Evolutionary conservation across 2,888 invertebrate species (phyloP), one percentile per base, ranked within the genome.

Genomic region (Hypselothyrea guttata): DNA sequence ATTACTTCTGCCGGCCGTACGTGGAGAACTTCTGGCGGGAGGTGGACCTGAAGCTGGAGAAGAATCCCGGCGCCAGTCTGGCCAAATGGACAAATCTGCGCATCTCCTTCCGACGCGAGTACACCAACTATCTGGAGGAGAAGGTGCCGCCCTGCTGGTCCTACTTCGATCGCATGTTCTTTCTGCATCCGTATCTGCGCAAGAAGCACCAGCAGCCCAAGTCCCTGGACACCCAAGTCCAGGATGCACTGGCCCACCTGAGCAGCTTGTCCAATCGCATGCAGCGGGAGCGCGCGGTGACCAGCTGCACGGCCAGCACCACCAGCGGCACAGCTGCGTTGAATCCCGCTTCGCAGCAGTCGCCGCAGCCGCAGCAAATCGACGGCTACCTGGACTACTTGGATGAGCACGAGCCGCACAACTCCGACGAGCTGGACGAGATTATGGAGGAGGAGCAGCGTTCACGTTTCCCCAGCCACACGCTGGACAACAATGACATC

Each of bases 1-100:
- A 89, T 53, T 89, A 89, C 58, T 89, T 89, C 44, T 89, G 89
- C 57, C 82, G 89, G 3, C 88, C 89, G 0, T 89, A 88, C 62
- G 89, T 89, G 9, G 89, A 89, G 49, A 89, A 88, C 67, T 88
- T 89, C 44, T 89, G 89, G 89, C 86, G 88, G 11, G 88, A 89
- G 53, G 88, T 89, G 12, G 89, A 89, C 53, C 51, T 86, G 1
- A 87, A 88, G 53, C 61, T 89, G 9, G 86, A 87, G 22, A 89
- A 89, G 33, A 89, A 88, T 67, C 87, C 89, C 35, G 89, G 89
- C 4, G 86, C 87, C 5, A 88, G 89, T 56, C 68, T 90, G 16
- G 87, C 89, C 1, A 90, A 89, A 67, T 89, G 89, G 89, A 89
- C 89, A 2, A 89, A 89, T 64, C 58, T 89, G 15, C 76, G 90